Evolutionary conservation across 2,113 vertebrate species (phyloP).

Genomic region (Blennius ocellaris): DNA sequence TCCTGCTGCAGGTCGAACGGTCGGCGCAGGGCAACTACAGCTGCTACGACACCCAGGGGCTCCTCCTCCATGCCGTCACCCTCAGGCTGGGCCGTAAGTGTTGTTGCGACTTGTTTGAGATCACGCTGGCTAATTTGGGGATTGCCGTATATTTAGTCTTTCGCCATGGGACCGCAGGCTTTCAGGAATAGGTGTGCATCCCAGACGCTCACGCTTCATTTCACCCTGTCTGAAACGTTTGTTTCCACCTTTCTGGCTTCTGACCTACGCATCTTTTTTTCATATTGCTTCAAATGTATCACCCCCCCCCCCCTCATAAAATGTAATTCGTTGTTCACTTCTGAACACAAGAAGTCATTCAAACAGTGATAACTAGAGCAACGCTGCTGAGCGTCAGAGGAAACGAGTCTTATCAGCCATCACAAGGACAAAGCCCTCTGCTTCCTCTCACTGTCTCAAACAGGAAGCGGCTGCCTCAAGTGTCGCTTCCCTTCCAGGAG

Average conservation of each 20-base stretch:
- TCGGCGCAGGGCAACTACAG: constrained; percentile 84
- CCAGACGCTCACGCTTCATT: neutral
- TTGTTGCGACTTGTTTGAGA: constrained; percentile 1
- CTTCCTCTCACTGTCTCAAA: constrained; percentile 70
- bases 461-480: constrained; percentile 66
- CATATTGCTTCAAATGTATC: neutral
- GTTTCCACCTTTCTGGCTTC: neutral
- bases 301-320: neutral
- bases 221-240: neutral
- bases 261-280: neutral
- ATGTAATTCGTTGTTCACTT: neutral
- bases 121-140: neutral
- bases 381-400: constrained; percentile 29
- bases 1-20: constrained; percentile 67
- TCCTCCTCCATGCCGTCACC: constrained; percentile 68
- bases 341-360: neutral
- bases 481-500: constrained; percentile 54
- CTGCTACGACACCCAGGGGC: constrained; percentile 77
- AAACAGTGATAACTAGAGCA: constrained; percentile 4
- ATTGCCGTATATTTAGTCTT: constrained; percentile 1
- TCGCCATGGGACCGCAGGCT: neutral
- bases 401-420: constrained; percentile 45
- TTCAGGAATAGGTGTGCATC: neutral
- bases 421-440: constrained; percentile 54
- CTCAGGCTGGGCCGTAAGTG: constrained; percentile 84